phyloP scores from a whole-genome alignment of 2,797 vertebrate genomes.

The Cossypha caffra region DNA sequence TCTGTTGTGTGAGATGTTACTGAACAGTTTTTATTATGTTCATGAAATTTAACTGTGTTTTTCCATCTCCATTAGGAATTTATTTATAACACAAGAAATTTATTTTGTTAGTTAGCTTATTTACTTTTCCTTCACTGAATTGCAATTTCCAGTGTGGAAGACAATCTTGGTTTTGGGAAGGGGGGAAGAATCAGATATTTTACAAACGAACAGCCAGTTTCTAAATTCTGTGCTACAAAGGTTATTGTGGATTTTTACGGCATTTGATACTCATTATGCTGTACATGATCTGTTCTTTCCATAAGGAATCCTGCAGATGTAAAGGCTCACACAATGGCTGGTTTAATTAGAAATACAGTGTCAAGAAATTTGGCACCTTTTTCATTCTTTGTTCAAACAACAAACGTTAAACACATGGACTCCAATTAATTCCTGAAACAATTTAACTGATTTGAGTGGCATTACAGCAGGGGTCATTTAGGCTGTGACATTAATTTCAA shows the following conservation, averaged over 20 bases:
- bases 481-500: background rate
- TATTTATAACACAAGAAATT: conserved; percentile 20
- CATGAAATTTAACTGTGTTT: background rate
- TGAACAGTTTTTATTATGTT: background rate
- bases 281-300: conserved; percentile 42
- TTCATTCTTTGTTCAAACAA: conserved; percentile 58
- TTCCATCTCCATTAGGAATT: conserved; percentile 33
- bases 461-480: background rate
- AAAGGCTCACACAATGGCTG: conserved; percentile 41
- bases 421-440: background rate
- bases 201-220: conserved; percentile 6
- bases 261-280: conserved; percentile 46
- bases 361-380: conserved; percentile 54
- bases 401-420: conserved; percentile 37
- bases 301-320: conserved; percentile 54
- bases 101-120: background rate
- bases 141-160: conserved; percentile 26
- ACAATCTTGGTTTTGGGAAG: background rate
- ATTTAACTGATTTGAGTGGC: background rate
- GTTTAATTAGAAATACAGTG: conserved; percentile 67
- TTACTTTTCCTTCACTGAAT: conserved; percentile 35
- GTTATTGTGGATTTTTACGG: conserved; percentile 12
- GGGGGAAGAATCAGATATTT: background rate
- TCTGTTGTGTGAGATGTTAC: background rate
- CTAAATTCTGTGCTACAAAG: conserved; percentile 18